Conservation (phyloP, 2,888 invertebrate genomes). For the Syrphus vitripennis region DNA sequence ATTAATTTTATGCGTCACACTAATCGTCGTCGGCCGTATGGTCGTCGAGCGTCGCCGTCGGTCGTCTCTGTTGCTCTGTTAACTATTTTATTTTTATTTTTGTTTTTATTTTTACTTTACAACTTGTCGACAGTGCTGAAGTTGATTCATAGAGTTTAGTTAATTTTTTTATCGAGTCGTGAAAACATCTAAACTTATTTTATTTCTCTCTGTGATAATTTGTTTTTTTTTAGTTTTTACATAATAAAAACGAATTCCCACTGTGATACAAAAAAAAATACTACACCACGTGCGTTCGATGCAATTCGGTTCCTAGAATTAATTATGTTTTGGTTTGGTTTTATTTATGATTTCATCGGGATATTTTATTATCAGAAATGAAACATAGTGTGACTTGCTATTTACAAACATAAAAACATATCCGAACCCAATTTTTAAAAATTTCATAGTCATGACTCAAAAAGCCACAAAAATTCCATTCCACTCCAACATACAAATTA, state of each 20-base stretch:
- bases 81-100: slow-evolving; percentile 25
- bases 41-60: background rate
- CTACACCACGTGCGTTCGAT: background rate
- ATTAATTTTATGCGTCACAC: slow-evolving; percentile 13
- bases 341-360: too few relatives aligned
- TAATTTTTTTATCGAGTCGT: background rate
- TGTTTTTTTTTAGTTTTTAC: background rate
- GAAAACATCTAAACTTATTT: background rate
- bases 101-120: background rate
- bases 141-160: background rate
- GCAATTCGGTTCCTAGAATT: too few relatives aligned
- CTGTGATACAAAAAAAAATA: background rate
- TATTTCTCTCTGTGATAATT: background rate
- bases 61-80: background rate
- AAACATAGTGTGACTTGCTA: too few relatives aligned
- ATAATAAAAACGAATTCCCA: background rate
- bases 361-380: too few relatives aligned
- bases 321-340: too few relatives aligned
- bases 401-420: too few relatives aligned
- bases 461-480: too few relatives aligned
- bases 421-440: too few relatives aligned
- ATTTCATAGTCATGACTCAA: too few relatives aligned
- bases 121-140: background rate
- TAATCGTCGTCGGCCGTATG: background rate
- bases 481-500: too few relatives aligned